A percentile compares a stretch with the other conserved stretches of the same genome.
Evolutionary conservation across 2,113 vertebrate genomes (phyloP).

Genomic region (Bettongia penicillata): DNA sequence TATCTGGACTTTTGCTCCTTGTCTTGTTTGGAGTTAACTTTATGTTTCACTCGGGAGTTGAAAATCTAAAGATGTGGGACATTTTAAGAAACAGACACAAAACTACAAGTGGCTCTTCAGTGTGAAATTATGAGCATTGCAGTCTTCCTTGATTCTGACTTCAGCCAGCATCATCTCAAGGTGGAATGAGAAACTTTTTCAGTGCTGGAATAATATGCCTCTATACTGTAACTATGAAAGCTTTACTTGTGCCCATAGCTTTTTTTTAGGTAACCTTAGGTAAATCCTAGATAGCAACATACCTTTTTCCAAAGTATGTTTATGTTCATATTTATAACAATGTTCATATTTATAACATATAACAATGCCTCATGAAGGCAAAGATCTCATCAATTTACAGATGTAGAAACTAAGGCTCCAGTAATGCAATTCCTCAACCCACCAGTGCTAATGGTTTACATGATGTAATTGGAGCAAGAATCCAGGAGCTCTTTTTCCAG

Average conservation of each 20-base stretch:
- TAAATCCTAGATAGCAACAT: background rate
- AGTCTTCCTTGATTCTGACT: background rate
- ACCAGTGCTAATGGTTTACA: background rate
- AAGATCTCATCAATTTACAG: too few species aligned
- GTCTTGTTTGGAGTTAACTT: constrained; percentile 75
- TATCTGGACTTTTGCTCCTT: constrained; percentile 74
- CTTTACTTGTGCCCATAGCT: background rate
- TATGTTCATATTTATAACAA: background rate
- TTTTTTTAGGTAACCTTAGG: too few species aligned
- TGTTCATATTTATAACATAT: background rate
- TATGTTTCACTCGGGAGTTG: constrained; percentile 49
- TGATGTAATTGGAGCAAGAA: background rate
- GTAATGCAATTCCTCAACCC: background rate
- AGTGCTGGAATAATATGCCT: background rate
- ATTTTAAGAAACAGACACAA: constrained; percentile 51
- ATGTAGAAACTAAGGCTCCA: background rate
- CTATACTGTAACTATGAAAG: constrained; percentile 2
- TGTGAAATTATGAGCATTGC: constrained; percentile 7
- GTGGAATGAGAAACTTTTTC: background rate
- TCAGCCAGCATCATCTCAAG: background rate
- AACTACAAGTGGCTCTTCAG: background rate
- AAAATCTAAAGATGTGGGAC: constrained; percentile 68
- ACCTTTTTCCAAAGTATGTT: too few species aligned
- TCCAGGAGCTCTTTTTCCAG: background rate
- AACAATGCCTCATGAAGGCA: background rate